These are phyloP conservation scores for Miltochrista miniata DNA, from an alignment of 2,888 invertebrate species.

Conservation along the genomic window DNA sequence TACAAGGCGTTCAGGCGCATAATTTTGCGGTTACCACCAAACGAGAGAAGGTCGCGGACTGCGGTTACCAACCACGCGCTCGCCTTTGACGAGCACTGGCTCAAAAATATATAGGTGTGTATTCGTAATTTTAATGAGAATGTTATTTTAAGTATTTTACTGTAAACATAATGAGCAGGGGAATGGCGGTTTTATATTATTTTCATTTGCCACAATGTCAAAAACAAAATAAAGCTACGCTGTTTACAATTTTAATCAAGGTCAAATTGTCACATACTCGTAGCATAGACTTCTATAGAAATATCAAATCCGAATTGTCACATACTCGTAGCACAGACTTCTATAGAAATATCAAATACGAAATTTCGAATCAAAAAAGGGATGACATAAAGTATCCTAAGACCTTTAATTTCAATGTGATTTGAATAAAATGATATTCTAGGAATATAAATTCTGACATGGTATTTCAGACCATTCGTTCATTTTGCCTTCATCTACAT, in stretches of 20 bases:
- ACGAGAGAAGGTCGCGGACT: constrained; percentile 58
- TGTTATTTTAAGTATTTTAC: constrained; percentile 15
- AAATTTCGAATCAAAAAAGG: too few relatives aligned
- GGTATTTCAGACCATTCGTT: neutral
- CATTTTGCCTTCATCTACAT: constrained; percentile 9
- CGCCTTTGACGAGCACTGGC: constrained; percentile 41
- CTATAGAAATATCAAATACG: too few relatives aligned
- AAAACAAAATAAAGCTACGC: neutral
- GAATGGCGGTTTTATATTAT: neutral
- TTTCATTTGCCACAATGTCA: neutral
- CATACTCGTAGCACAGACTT: too few relatives aligned
- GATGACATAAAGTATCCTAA: too few relatives aligned
- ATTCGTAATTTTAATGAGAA: constrained; percentile 30
- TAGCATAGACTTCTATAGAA: too few relatives aligned
- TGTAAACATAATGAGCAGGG: constrained; percentile 4
- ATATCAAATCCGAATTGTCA: too few relatives aligned
- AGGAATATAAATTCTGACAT: neutral
- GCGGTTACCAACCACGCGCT: constrained; percentile 58
- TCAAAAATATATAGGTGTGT: constrained; percentile 16
- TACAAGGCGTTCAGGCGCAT: constrained; percentile 74
- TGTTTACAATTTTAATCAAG: neutral
- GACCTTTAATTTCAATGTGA: too few relatives aligned
- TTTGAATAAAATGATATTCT: neutral
- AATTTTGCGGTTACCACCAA: constrained; percentile 74
- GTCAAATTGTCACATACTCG: too few relatives aligned